Evolutionary conservation across 2,888 invertebrate species (phyloP).

Genomic region (Cyclophora punctaria): DNA sequence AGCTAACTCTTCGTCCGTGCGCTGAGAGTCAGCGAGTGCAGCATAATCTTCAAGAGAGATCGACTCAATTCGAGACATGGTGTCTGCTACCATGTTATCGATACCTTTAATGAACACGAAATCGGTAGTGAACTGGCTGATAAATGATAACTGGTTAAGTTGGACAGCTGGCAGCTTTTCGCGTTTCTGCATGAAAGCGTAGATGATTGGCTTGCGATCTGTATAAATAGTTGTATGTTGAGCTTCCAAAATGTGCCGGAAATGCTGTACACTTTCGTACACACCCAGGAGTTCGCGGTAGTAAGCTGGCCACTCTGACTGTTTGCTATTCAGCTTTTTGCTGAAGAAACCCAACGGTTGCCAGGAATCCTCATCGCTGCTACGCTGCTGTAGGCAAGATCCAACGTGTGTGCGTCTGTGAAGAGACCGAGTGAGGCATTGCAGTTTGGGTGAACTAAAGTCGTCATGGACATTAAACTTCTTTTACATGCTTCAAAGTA

Average conservation of each 20-base stretch:
- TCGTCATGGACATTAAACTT: not conserved
- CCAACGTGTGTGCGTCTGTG: not conserved
- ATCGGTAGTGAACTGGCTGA: constrained; percentile 21
- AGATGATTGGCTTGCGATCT: constrained; percentile 15
- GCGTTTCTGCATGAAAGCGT: constrained; percentile 11
- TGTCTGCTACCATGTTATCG: constrained; percentile 23
- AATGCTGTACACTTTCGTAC: constrained; percentile 18
- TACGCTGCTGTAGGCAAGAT: no score
- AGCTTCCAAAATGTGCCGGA: constrained; percentile 15
- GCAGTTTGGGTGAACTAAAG: not conserved
- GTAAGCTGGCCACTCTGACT: constrained; percentile 2
- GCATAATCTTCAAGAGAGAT: constrained; percentile 6
- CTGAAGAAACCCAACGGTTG: no score
- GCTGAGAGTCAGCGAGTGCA: not conserved
- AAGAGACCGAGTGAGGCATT: not conserved
- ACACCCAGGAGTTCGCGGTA: constrained; percentile 2
- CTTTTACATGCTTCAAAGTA: not conserved
- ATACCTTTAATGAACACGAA: constrained; percentile 15
- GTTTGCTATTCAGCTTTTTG: not conserved
- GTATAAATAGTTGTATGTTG: constrained; percentile 12
- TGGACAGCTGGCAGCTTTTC: constrained; percentile 14
- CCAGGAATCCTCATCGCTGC: no score
- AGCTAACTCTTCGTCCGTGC: not conserved
- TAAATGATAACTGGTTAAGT: constrained; percentile 10
- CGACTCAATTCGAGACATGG: constrained; percentile 19